Conservation (phyloP, 2,113 vertebrate genomes). For the Acanthochromis polyacanthus region DNA sequence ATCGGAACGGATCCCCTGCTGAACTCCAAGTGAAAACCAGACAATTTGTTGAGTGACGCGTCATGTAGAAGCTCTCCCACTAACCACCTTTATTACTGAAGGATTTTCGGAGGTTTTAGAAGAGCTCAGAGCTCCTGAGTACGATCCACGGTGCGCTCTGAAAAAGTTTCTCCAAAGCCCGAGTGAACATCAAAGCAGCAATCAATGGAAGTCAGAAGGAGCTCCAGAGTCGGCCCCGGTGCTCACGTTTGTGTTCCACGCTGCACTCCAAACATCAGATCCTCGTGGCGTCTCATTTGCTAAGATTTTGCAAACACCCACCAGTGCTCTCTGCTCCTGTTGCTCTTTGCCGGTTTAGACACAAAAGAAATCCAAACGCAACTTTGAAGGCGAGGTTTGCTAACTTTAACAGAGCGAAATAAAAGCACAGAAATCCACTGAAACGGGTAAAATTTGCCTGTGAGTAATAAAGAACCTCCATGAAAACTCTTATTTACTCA, state of each 20-base stretch:
- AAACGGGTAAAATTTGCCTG: background rate
- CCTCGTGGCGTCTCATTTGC: background rate
- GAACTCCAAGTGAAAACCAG: background rate
- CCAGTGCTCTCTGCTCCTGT: background rate
- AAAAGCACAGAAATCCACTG: no score
- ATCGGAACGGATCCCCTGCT: background rate
- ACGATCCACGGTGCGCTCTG: background rate
- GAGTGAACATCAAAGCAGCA: constrained; percentile 6
- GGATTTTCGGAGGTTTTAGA: background rate
- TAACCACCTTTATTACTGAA: background rate
- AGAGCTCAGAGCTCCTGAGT: constrained; percentile 7
- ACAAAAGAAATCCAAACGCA: background rate
- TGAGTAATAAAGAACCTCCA: no score
- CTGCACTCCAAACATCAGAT: background rate
- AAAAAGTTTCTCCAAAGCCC: background rate
- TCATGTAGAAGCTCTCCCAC: background rate
- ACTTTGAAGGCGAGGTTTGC: no score
- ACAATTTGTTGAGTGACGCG: background rate
- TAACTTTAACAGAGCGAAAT: no score
- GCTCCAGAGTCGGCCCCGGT: background rate
- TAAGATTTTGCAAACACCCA: background rate
- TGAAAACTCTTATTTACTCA: no score
- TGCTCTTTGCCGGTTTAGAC: background rate
- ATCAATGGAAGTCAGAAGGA: constrained; percentile 12
- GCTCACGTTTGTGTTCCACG: constrained; percentile 12